Percentiles rank a stretch among this genome's conserved stretches.
These are phyloP conservation scores for Girardinus metallicus DNA, from an alignment of 2,797 vertebrate genomes.

Conservation along the genomic window DNA sequence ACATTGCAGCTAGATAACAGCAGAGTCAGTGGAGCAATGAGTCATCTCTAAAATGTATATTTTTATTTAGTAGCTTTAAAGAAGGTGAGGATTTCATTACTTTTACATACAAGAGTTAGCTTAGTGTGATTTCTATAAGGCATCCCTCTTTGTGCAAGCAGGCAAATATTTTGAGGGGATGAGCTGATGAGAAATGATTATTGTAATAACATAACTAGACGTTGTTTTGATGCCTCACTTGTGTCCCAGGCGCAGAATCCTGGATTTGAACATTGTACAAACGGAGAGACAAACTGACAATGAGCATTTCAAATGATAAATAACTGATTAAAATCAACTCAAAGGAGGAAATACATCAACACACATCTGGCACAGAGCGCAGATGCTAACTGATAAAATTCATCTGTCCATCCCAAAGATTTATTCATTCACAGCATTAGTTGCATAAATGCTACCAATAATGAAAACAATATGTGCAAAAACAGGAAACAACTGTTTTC, in stretches of 20 bases:
- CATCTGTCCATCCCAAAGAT: slow-evolving; percentile 36
- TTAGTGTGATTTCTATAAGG: slow-evolving; percentile 53
- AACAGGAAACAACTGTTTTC: slow-evolving; percentile 50
- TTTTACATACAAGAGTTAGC: slow-evolving; percentile 21
- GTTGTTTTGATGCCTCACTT: slow-evolving; percentile 9
- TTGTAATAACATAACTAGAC: not conserved
- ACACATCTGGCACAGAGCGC: slow-evolving; percentile 32
- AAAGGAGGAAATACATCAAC: slow-evolving; percentile 28
- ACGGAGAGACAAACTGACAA: slow-evolving; percentile 15
- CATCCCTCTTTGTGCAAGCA: slow-evolving; percentile 44
- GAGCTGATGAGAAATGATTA: slow-evolving; percentile 4
- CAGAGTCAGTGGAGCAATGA: slow-evolving; percentile 26
- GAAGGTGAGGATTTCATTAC: slow-evolving; percentile 28
- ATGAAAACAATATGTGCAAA: slow-evolving; percentile 73
- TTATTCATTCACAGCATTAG: slow-evolving; percentile 61
- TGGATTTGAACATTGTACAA: slow-evolving; percentile 18
- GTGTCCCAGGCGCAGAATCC: slow-evolving; percentile 15
- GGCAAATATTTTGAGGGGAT: slow-evolving; percentile 22
- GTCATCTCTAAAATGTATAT: slow-evolving; percentile 51
- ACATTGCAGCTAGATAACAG: slow-evolving; percentile 34
- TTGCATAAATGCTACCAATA: slow-evolving; percentile 71
- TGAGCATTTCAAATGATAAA: slow-evolving; percentile 32
- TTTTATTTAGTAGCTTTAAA: slow-evolving; percentile 31
- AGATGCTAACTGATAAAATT: slow-evolving; percentile 43
- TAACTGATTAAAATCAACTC: slow-evolving; percentile 38